Evolutionary conservation across 2,888 invertebrate species (phyloP).

Genomic region (Smittia aterrima): DNA sequence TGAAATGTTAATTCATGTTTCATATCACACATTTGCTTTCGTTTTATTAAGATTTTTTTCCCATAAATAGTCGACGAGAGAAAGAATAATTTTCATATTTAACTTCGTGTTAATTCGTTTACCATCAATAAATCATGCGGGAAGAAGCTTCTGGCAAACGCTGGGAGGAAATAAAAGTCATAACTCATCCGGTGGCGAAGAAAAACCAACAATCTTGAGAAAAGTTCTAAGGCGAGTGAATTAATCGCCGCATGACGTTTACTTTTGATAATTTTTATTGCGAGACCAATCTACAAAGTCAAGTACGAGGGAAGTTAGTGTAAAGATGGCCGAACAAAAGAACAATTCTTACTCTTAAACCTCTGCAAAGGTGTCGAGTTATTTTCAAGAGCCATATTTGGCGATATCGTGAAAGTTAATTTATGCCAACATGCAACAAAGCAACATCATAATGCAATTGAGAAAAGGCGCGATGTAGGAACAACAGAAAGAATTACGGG

Average conservation of each 20-base stretch:
- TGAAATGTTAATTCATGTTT: constrained; percentile 3
- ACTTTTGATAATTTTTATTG: background rate
- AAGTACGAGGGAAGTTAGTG: background rate
- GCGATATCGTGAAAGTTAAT: background rate
- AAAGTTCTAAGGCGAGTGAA: background rate
- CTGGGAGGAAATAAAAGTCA: background rate
- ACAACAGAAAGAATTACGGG: background rate
- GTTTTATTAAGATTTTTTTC: background rate
- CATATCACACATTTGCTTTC: background rate
- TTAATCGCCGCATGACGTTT: background rate
- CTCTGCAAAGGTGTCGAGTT: background rate
- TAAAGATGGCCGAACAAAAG: background rate
- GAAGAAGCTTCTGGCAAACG: constrained; percentile 7
- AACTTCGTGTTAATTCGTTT: background rate
- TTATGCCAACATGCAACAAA: background rate
- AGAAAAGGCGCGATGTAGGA: background rate
- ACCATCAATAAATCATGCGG: background rate
- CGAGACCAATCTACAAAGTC: background rate
- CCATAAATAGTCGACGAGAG: background rate
- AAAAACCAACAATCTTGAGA: background rate
- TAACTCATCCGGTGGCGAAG: background rate
- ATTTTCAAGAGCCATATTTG: background rate
- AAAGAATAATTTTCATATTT: background rate
- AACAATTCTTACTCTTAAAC: constrained; percentile 2
- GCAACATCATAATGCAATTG: background rate